phyloP scores from a whole-genome alignment of 2,797 vertebrate genomes.

The Antrozous pallidus region DNA sequence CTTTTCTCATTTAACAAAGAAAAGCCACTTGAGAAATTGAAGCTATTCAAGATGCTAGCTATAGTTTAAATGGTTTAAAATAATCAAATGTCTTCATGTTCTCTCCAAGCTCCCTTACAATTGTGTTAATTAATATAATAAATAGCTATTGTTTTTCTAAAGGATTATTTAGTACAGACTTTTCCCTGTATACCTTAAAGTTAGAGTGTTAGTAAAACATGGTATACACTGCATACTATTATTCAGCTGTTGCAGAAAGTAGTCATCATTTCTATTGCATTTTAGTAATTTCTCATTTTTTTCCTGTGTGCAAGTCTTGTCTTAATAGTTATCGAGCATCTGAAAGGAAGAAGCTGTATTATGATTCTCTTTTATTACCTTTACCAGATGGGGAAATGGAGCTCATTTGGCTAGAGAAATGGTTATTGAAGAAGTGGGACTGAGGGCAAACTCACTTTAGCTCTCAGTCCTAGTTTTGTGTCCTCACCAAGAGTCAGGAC shows the following conservation, averaged over 20 bases:
- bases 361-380: background rate
- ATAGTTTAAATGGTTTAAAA: background rate
- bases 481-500: background rate
- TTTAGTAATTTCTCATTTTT: background rate
- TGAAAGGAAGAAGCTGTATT: background rate
- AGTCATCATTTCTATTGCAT: background rate
- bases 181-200: background rate
- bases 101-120: background rate
- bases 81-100: background rate
- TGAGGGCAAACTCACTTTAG: rapidly evolving
- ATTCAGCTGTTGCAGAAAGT: background rate
- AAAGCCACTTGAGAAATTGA: background rate
- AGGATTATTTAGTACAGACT: background rate
- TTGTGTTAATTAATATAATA: constrained; percentile 28
- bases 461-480: background rate
- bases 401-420: background rate
- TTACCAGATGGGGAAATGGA: background rate
- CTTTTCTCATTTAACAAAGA: background rate
- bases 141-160: background rate
- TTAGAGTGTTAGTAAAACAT: background rate
- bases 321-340: background rate
- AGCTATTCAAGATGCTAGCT: background rate
- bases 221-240: background rate
- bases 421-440: background rate
- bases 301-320: background rate